Percentiles rank a stretch among this genome's conserved stretches.
Conservation (phyloP, 2,797 vertebrate genomes). For the Sebastes oblongus region DNA sequence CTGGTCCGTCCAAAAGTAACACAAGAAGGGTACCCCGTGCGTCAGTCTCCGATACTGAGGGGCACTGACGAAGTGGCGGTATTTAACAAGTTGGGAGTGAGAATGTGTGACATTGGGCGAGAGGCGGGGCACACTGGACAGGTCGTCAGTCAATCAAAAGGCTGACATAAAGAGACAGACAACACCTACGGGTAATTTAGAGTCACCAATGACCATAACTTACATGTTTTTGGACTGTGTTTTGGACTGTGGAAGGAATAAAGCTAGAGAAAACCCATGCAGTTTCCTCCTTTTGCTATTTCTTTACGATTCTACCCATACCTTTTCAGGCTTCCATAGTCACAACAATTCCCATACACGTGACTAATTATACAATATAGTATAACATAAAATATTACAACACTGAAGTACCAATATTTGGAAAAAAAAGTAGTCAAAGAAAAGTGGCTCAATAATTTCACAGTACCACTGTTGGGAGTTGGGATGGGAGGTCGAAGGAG, state of each 20-base stretch:
- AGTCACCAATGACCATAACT: background rate
- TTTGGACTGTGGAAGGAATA: background rate
- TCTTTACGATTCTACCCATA: background rate
- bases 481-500: background rate
- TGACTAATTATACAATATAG: background rate
- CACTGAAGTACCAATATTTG: background rate
- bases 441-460: background rate
- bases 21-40: no score
- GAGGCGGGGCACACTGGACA: no score
- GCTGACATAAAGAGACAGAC: background rate
- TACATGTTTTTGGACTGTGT: background rate
- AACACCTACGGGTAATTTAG: background rate
- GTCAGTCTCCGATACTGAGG: no score
- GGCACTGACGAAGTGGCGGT: no score
- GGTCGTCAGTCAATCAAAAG: background rate
- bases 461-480: background rate
- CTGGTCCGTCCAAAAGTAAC: no score
- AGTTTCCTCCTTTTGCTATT: background rate
- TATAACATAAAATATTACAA: background rate
- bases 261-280: background rate
- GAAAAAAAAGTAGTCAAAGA: background rate
- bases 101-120: no score
- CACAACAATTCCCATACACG: background rate
- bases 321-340: background rate
- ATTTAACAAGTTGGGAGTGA: no score